Conservation (phyloP, 2,797 vertebrate genomes). For the Smutsia temminckii region DNA sequence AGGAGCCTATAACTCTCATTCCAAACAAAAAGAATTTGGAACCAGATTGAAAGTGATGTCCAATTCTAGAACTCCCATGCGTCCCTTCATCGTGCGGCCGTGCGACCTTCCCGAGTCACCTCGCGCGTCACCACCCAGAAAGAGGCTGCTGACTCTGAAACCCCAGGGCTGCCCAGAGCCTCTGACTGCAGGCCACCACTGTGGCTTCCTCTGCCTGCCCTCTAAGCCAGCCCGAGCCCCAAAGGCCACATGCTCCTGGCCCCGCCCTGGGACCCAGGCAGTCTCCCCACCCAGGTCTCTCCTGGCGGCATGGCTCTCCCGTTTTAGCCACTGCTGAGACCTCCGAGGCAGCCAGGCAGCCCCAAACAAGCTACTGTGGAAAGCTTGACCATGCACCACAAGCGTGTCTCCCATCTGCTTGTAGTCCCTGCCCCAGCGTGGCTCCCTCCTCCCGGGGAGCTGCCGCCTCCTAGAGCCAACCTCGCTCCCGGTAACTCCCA, state of each 20-base stretch:
- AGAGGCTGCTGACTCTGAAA: not conserved
- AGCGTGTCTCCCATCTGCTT: not conserved
- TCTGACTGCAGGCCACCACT: not conserved
- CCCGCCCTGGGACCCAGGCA: not conserved
- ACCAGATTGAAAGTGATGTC: not conserved
- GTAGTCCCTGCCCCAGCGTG: too few species aligned
- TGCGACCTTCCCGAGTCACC: not conserved
- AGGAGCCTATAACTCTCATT: not conserved
- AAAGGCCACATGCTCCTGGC: not conserved
- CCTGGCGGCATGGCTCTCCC: not conserved
- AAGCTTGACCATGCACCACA: fast-evolving
- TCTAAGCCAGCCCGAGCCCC: not conserved
- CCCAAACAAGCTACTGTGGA: not conserved
- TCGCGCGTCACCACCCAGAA: not conserved
- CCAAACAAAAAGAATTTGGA: not conserved
- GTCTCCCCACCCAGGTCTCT: not conserved
- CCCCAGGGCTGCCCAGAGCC: not conserved
- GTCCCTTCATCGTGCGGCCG: not conserved
- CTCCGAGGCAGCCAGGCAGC: not conserved
- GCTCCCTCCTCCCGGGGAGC: not conserved
- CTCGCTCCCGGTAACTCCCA: too few species aligned
- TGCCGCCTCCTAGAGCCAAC: too few species aligned
- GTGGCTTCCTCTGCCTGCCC: not conserved
- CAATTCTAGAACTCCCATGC: not conserved
- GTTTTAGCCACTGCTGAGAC: not conserved